These are phyloP conservation scores for Platanista minor DNA, from an alignment of 2,113 vertebrate genomes.

Conservation along the genomic window DNA sequence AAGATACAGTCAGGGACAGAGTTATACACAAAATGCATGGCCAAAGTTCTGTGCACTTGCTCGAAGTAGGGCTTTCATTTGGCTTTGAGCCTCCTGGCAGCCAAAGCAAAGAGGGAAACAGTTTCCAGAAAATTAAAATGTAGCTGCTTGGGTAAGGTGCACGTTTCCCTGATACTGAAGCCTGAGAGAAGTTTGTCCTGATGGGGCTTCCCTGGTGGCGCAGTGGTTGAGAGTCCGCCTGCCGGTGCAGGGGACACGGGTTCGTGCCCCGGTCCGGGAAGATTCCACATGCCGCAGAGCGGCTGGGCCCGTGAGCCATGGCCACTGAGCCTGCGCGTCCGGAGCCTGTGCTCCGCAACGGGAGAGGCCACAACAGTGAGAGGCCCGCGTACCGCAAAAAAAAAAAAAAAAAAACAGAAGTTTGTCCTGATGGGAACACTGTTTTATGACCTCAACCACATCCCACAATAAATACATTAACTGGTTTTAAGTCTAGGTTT, in stretches of 20 bases:
- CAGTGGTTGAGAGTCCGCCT: no score
- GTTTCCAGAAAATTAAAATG: not conserved
- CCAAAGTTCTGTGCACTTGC: not conserved
- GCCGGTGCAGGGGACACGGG: no score
- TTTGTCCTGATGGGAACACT: not conserved
- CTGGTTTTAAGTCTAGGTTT: not conserved
- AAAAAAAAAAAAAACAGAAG: no score
- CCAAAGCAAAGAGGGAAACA: constrained; percentile 19
- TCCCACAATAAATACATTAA: not conserved
- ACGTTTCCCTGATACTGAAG: not conserved
- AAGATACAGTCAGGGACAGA: not conserved
- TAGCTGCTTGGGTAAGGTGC: not conserved
- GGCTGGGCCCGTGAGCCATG: no score
- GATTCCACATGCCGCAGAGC: no score
- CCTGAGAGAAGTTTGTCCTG: not conserved
- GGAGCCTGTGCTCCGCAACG: no score
- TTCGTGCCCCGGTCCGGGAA: no score
- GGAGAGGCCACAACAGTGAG: no score
- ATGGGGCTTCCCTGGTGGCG: no score
- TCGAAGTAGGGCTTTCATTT: not conserved
- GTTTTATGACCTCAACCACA: not conserved
- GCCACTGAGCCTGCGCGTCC: no score
- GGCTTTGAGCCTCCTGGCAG: constrained; percentile 43
- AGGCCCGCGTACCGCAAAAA: no score
- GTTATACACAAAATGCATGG: not conserved